Conservation (phyloP, 2,888 invertebrate genomes). For the Aphidius colemani region DNA sequence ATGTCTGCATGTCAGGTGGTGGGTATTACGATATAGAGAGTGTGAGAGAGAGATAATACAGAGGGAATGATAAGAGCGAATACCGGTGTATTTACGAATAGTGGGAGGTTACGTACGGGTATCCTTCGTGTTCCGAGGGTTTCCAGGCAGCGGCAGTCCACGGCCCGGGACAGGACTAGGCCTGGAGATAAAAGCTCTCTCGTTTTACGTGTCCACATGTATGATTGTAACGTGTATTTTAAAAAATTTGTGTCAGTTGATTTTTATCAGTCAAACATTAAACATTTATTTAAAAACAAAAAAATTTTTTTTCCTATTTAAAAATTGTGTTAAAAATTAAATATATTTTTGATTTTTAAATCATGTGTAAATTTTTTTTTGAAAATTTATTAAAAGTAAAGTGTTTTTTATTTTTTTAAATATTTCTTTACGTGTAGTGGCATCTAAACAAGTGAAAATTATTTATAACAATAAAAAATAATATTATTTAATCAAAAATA, state of each 20-base stretch:
- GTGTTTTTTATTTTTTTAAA: not conserved
- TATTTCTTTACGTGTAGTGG: not conserved
- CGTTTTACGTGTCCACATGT: not conserved
- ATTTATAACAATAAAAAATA: not conserved
- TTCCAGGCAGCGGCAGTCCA: slow-evolving; percentile 57
- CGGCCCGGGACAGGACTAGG: slow-evolving; percentile 57
- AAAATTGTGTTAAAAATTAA: not conserved
- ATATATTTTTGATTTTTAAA: not conserved
- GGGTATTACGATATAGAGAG: slow-evolving; percentile 32
- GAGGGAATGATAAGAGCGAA: not conserved
- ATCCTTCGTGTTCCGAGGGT: slow-evolving; percentile 51
- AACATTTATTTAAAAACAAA: no score
- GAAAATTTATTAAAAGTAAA: no score
- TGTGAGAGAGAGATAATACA: slow-evolving; percentile 15
- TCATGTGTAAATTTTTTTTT: no score
- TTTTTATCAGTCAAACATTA: no score
- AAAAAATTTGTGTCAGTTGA: no score
- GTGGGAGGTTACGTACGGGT: slow-evolving; percentile 40
- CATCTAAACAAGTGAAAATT: not conserved
- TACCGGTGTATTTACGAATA: no score
- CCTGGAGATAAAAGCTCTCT: slow-evolving; percentile 26
- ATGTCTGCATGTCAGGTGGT: slow-evolving; percentile 21
- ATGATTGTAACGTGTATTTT: no score
- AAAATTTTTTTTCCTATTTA: no score
- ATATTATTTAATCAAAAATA: not conserved